Conservation (phyloP, 2,113 vertebrate genomes). For the Actinemys pallida region DNA sequence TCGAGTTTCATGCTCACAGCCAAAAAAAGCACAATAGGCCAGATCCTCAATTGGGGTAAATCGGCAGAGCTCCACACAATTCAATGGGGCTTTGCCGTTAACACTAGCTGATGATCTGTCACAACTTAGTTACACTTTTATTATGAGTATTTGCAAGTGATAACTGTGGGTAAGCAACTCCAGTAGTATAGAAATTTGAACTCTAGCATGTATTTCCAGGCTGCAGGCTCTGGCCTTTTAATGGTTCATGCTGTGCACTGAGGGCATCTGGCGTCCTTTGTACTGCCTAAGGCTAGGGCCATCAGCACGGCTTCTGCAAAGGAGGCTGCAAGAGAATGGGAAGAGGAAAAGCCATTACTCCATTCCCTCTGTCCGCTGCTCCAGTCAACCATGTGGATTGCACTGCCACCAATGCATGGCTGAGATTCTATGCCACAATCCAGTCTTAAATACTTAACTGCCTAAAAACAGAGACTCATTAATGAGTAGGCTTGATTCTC, state of each 20-base stretch:
- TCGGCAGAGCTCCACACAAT: not conserved
- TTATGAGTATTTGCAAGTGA: not conserved
- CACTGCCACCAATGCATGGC: not conserved
- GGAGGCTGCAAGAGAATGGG: not conserved
- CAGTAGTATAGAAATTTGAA: not conserved
- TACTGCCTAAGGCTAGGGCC: not conserved
- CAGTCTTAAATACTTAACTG: not conserved
- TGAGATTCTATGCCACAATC: not conserved
- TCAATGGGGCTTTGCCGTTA: not conserved
- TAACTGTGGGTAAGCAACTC: not conserved
- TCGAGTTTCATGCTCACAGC: not conserved
- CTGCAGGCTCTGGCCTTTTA: not conserved
- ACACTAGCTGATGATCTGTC: not conserved
- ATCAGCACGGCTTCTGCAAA: not conserved
- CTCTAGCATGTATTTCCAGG: not conserved
- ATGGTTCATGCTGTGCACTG: not conserved
- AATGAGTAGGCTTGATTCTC: not conserved
- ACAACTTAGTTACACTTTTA: not conserved
- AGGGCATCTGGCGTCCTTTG: rapidly evolving
- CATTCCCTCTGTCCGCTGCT: not conserved
- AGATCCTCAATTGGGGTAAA: not conserved
- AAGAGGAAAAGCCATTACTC: not conserved
- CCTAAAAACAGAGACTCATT: not conserved
- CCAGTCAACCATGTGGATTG: not conserved
- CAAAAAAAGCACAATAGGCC: rapidly evolving